phyloP scores from a whole-genome alignment of 2,888 invertebrate genomes.

The Cerastis rubricosa region DNA sequence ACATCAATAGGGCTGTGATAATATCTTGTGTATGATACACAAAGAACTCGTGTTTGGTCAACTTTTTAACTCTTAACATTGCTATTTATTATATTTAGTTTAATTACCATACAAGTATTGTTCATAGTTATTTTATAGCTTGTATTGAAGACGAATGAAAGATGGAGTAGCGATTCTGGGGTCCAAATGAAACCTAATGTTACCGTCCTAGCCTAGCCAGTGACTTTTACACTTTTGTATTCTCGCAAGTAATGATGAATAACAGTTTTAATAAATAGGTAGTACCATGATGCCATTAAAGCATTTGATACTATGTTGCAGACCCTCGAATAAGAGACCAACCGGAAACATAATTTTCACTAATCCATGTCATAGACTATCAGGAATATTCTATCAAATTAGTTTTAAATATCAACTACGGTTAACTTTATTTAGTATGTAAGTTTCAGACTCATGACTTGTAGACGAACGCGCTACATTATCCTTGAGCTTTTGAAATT shows the following conservation, averaged over 20 bases:
- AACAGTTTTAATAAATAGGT: conserved; percentile 42
- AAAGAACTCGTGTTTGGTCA: conserved; percentile 80
- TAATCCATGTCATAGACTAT: conserved; percentile 72
- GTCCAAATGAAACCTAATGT: conserved; percentile 78
- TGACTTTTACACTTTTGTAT: conserved; percentile 73
- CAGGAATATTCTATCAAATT: conserved; percentile 38
- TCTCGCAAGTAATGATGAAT: conserved; percentile 60
- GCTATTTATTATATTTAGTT: conserved; percentile 73
- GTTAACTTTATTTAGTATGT: background rate
- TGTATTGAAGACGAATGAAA: conserved; percentile 80
- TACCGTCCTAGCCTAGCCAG: conserved; percentile 86
- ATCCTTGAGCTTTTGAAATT: conserved; percentile 31
- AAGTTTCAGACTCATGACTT: conserved; percentile 34
- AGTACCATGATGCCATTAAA: conserved; percentile 74
- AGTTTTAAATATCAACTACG: conserved; percentile 16
- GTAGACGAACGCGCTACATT: conserved; percentile 38
- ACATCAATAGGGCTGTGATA: conserved; percentile 90
- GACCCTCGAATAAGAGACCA: conserved; percentile 68
- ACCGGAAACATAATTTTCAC: conserved; percentile 55
- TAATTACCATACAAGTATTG: conserved; percentile 88
- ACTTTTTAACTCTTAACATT: conserved; percentile 73
- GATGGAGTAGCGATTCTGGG: conserved; percentile 70
- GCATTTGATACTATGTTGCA: conserved; percentile 67
- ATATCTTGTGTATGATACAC: conserved; percentile 75
- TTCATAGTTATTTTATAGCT: conserved; percentile 80